Percentiles rank a stretch among this genome's conserved stretches.
Evolutionary conservation across 2,888 invertebrate genomes (phyloP).

Genomic region (Molorchus minor): DNA sequence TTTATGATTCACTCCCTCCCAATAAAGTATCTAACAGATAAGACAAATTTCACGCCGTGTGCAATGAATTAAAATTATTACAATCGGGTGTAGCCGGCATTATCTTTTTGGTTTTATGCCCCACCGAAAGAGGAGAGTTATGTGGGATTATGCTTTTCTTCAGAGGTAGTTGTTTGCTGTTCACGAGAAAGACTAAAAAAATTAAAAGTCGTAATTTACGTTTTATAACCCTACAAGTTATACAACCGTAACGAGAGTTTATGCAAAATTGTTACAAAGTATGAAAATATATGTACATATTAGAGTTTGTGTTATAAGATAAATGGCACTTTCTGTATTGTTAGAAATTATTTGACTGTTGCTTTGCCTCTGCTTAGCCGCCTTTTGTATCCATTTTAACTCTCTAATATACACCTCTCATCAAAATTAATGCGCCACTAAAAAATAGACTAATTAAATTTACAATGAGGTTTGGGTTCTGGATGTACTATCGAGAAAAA

Average conservation of each 20-base stretch:
- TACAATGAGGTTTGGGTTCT: too few relatives aligned
- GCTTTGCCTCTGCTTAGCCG: too few relatives aligned
- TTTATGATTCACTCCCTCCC: constrained; percentile 36
- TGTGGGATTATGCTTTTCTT: constrained; percentile 7
- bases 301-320: background rate
- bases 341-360: too few relatives aligned
- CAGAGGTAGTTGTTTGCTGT: background rate
- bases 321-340: too few relatives aligned
- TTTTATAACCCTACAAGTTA: constrained; percentile 9
- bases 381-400: too few relatives aligned
- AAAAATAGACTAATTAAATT: too few relatives aligned
- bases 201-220: constrained; percentile 7
- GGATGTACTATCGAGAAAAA: too few relatives aligned
- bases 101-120: constrained; percentile 4
- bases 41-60: constrained; percentile 28
- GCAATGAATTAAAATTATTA: constrained; percentile 16
- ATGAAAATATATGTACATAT: background rate
- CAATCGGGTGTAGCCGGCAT: background rate
- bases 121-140: background rate
- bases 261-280: constrained; percentile 18
- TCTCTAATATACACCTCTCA: too few relatives aligned
- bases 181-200: constrained; percentile 1
- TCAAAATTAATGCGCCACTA: too few relatives aligned
- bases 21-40: constrained; percentile 36
- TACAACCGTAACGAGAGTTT: background rate